Base-by-base conservation (phyloP, 2,888 invertebrate species). In the Tinea semifulvella region DNA sequence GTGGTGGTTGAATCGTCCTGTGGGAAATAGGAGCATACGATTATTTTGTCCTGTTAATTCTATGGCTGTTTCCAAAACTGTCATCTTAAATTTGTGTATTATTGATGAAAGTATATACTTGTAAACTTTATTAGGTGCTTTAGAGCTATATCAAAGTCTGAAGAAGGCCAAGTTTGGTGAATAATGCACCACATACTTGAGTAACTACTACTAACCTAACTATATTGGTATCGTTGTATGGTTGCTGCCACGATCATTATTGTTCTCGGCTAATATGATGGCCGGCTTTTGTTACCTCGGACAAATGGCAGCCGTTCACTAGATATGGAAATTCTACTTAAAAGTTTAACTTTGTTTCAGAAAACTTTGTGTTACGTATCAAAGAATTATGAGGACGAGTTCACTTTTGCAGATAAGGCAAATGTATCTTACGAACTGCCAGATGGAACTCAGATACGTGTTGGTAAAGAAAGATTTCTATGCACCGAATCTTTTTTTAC, bases 401-500 rank as follows among this genome's bases (percentile, higher is more conserved):
- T 60, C 4, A 40, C 52, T 0, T 47, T 44, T 1, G 48, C 50
- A 0, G 74, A 91, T 92, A 83, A 91, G 86, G 90, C 88, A 85
- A 64, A 91, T 85, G 61, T 92, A 87, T 56, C 87, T 84, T 96
- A 92, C 73, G 88, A 89, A 63, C 82, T 95, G 53, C 94, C 94
- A 49, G 94, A 95, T 67, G 94, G 94, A 49, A 91, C 92, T 73
- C 49, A 62, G 5, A 88, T 94, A 49, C 84, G 90, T 62, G 85
- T 93, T 54, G 90, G 91, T 50, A 87, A 89, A 58, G 92, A 92
- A 68, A 84, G 91, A 55, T 91, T 92, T 85, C 87, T 88, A 62
- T 89, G 90, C 64, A 90, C 93, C 8, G 94, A 94, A 70, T 86
- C 90, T 14, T 83, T 94, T 59, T 93, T 94, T 86, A 89, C 94